These are phyloP conservation scores for Campaea margaritaria DNA, from an alignment of 2,888 invertebrate genomes.

Conservation along the genomic window DNA sequence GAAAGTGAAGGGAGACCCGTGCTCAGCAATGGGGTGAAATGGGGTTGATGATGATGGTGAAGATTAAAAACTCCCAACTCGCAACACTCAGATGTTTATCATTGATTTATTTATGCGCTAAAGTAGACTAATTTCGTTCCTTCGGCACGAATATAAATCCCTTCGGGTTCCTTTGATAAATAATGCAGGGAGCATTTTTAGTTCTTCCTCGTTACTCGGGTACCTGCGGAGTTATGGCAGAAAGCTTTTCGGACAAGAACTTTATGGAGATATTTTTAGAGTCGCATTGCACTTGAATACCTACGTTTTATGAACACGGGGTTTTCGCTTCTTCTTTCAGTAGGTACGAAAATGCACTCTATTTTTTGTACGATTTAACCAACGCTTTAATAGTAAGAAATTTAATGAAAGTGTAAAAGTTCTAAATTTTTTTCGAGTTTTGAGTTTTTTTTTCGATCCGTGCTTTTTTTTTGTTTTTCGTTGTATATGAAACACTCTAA, in stretches of 20 bases:
- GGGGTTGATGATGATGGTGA: too few species aligned
- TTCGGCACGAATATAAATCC: constrained; percentile 31
- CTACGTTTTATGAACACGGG: neutral
- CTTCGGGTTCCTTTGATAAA: constrained; percentile 37
- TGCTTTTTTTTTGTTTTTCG: too few species aligned
- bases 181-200: constrained; percentile 32
- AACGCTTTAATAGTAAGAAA: too few species aligned
- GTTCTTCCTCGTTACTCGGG: constrained; percentile 25
- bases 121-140: constrained; percentile 32
- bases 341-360: too few species aligned
- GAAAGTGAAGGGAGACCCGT: too few species aligned
- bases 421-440: too few species aligned
- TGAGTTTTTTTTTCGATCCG: too few species aligned
- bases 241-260: constrained; percentile 26
- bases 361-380: too few species aligned
- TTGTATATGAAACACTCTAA: too few species aligned
- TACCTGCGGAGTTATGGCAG: constrained; percentile 30
- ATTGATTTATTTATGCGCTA: constrained; percentile 27
- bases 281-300: neutral
- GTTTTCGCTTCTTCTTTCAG: too few species aligned
- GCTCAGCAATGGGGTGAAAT: too few species aligned
- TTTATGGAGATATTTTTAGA: constrained; percentile 21
- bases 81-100: constrained; percentile 16
- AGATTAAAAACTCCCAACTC: neutral
- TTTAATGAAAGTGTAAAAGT: too few species aligned